Evolutionary conservation across 2,113 vertebrate species (phyloP), one percentile per base, ranked within the genome.

Genomic region (Nibea albiflora): DNA sequence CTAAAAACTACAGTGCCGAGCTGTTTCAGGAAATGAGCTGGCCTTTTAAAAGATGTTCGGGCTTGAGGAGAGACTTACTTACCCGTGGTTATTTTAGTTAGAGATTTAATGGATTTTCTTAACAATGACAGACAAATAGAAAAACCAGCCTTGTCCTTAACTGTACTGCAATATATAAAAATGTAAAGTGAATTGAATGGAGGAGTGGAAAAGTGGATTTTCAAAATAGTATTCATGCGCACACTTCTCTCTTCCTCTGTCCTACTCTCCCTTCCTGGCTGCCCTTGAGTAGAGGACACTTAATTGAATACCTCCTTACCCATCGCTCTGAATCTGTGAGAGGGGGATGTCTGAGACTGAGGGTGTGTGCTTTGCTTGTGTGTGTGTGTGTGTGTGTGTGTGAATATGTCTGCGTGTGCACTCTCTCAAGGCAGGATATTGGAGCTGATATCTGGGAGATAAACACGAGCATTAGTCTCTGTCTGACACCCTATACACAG

Each of bases 381-480:
- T 69, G 50, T 81, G 76, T 57, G 72, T 60, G 78, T n/a, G n/a
- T 65, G 73, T 57, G 61, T 66, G 63, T 81, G 76, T 57, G 72
- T 60, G 78, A 73, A 62, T 79, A 73, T 85, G 64, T 80, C 54
- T 80, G 74, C 4, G 71, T 77, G 75, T 83, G 84, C 76, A 76
- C 68, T 81, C 86, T 86, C 80, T 76, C 65, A 78, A 86, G 69
- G 82, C 78, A 86, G 88, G 92, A 91, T 90, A 90, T 89, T 87
- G 88, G 85, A 93, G 78, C 90, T 87, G 90, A 91, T 93, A 91
- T 89, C 75, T 82, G 52, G 42, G 80, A 90, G 90, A 94, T 93
- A 91, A 94, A 92, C 87, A 90, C 73, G 50, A 71, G 86, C 91
- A 93, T 92, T 94, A 93, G 88, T 94, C 93, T 92, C 87, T 88